These are phyloP conservation scores for Kryptopterus vitreolus DNA, from an alignment of 2,797 vertebrate genomes.

Conservation along the genomic window DNA sequence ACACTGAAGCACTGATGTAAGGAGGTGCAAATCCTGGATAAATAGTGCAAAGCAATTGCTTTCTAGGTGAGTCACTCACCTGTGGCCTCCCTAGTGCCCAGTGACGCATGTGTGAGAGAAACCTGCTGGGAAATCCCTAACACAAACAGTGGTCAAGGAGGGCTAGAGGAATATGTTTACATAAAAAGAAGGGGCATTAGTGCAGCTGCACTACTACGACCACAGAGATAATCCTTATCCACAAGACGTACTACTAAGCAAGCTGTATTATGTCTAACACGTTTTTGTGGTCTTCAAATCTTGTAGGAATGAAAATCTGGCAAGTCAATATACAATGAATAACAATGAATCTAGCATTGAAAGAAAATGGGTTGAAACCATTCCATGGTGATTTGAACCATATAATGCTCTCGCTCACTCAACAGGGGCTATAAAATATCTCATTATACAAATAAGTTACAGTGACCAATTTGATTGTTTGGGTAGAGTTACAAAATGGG, in stretches of 20 bases:
- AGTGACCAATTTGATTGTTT: neutral
- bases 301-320: too few relatives aligned
- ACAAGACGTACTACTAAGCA: too few relatives aligned
- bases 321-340: neutral
- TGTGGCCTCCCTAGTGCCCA: conserved; percentile 21
- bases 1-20: conserved; percentile 19
- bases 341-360: neutral
- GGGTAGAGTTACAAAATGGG: neutral
- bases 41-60: conserved; percentile 5
- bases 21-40: neutral
- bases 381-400: too few relatives aligned
- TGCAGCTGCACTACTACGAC: neutral
- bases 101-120: conserved; percentile 9
- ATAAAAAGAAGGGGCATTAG: neutral
- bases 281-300: neutral
- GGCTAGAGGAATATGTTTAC: neutral
- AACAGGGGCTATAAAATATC: neutral
- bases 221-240: neutral
- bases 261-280: neutral
- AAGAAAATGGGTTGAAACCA: neutral
- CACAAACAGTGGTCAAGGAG: neutral
- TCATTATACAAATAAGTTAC: neutral
- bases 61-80: conserved; percentile 37
- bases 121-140: conserved; percentile 27
- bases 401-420: neutral